Evolutionary conservation across 2,113 vertebrate species (phyloP), one percentile per base, ranked within the genome.

Genomic region (Antigone vipio): DNA sequence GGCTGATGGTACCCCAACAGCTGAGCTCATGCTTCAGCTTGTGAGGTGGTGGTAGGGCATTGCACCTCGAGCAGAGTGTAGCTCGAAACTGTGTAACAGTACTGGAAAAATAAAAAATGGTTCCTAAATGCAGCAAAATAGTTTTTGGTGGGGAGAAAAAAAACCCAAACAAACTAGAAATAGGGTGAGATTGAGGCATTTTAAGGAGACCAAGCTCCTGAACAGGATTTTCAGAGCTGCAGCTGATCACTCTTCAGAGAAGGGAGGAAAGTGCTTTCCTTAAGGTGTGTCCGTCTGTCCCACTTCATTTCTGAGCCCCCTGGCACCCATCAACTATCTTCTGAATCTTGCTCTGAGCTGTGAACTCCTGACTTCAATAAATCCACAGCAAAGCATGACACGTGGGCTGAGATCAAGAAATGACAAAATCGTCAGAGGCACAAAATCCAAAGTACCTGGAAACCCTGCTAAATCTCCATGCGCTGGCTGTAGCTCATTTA

Each of bases 361-460:
- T 79, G 72, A 91, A 86, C 27, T 56, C 30, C 49, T 73, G 23
- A 66, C 35, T 89, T 80, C 34, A 52, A 52, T 76, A 92, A 92
- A 94, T 93, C 89, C 55, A 52, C 55, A 58, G 59, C 55, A 80
- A 88, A 92, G 29, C 32, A 23, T 84, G 68, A 52, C 34, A 35
- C 0, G 0, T 73, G 58, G 35, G 15, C 72, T 52, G 59, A 89
- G 68, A 80, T 86, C 38, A 77, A 74, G 73, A 74, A 89, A 58
- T 50, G 22, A 80, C 12, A 87, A 66, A 81, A 82, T 72, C 62
- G 29, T 38, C 1, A 5, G 27, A 69, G 32, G 50, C 59, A 44
- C 49, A 80, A 72, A 76, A 67, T 56, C 58, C 52, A 23, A 73
- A 64, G 52, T 63, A 72, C 15, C 60, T 63, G 47, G 55, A 89